Percentiles rank a stretch among this genome's conserved stretches.
phyloP scores from a whole-genome alignment of 2,888 invertebrate species.

The Aromia moschata region DNA sequence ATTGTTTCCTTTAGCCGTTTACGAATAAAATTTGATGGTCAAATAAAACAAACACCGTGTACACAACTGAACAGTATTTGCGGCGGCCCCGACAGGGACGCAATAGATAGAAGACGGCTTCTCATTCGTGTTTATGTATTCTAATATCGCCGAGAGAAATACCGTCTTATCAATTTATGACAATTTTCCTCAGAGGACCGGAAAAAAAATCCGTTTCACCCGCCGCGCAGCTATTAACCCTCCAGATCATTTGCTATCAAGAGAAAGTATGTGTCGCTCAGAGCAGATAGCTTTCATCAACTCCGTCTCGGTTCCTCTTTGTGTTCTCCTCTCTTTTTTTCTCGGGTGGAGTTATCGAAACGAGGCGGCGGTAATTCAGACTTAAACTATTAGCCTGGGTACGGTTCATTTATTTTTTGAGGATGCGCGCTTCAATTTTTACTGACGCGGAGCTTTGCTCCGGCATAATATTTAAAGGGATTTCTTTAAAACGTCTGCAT shows the following conservation, averaged over 20 bases:
- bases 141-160: slow-evolving; percentile 3
- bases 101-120: no score
- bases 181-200: neutral
- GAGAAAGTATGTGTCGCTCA: slow-evolving; percentile 25
- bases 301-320: slow-evolving; percentile 22
- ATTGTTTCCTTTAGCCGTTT: no score
- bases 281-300: slow-evolving; percentile 31
- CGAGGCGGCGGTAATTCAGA: neutral
- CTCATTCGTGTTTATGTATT: slow-evolving; percentile 15
- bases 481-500: no score
- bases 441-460: no score
- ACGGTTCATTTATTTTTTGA: neutral
- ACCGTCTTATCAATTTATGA: slow-evolving; percentile 16
- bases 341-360: neutral
- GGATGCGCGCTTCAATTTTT: no score
- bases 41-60: no score
- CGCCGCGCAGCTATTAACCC: slow-evolving; percentile 9
- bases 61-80: no score
- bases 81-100: no score
- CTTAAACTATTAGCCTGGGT: neutral
- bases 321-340: slow-evolving; percentile 15
- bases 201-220: neutral
- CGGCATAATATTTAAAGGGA: no score
- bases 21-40: no score
- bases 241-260: slow-evolving; percentile 17